Base-by-base conservation (phyloP, 2,888 invertebrate species). In the Lasioglossum malachurum region DNA sequence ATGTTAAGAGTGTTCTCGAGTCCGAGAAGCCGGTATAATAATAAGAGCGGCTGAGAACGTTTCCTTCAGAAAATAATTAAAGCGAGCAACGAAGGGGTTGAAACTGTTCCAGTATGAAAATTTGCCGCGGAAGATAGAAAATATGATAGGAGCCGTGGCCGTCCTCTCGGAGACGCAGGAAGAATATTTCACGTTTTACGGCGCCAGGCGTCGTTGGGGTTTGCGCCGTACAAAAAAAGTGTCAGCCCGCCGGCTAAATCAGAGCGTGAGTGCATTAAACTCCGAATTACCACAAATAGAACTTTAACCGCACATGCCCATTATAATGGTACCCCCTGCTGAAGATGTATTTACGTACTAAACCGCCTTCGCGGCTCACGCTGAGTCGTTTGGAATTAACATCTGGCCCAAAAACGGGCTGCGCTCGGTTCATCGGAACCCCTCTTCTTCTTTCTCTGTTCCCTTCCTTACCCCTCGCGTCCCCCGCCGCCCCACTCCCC, bases 261-360 rank as follows among this genome's bases (percentile, higher is more conserved):
- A 93, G 94, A 93, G 87, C 91, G 83, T 90, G 92, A 94, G 94
- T 94, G 94, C 95, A 95, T 95, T 95, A 95, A 95, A 95, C 94
- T 94, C 94, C 93, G 94, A 95, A 95, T 95, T 94, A 95, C 95
- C 94, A 94, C 95, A 95, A 95, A 95, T 95, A 95, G 95, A 95
- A 95, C 94, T 92, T 94, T 94, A 94, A 94, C 94, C 95, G 93
- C 94, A 94, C 92, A 93, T 92, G 92, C 94, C 94, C 94, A 95
- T 95, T 95, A 95, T 95, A 95, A 95, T 95, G 94, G 94, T 91
- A 89, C 94, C 94, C 94, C 95, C 95, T 93, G 94, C 94, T 94
- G 95, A 92, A 95, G 94, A 94, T 93, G 94, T 94, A 95, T 95
- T 95, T 95, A 94, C 93, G 94, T 94, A 93, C 94, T 92, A 93